These are phyloP conservation scores for Calidris pygmaea DNA, from an alignment of 2,113 vertebrate species.

Conservation along the genomic window DNA sequence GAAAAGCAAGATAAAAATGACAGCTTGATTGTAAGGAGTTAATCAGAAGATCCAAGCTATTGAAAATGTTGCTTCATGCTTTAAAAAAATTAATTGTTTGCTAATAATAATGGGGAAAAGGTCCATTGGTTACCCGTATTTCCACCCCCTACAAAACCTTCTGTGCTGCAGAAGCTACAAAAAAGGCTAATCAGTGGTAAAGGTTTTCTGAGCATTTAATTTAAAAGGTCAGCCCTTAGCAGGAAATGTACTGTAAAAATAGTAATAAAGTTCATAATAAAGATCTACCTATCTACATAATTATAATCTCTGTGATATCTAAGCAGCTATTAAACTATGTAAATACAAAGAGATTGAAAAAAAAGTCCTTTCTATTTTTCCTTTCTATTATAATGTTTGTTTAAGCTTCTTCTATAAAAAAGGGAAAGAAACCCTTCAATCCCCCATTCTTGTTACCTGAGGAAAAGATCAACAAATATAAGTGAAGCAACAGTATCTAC, in stretches of 20 bases:
- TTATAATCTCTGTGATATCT: not conserved
- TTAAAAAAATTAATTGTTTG: not conserved
- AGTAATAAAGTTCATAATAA: not conserved
- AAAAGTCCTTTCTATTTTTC: not conserved
- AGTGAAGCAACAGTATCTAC: not conserved
- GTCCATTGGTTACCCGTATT: not conserved
- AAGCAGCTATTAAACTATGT: not conserved
- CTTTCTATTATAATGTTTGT: not conserved
- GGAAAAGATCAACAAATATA: not conserved
- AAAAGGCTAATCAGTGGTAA: not conserved
- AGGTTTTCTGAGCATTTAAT: not conserved
- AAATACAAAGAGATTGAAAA: not conserved
- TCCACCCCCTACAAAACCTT: not conserved
- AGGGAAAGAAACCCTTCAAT: not conserved
- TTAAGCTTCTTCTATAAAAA: not conserved
- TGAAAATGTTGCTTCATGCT: not conserved
- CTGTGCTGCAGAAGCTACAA: not conserved
- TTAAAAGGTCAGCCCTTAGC: not conserved
- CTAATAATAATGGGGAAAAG: not conserved
- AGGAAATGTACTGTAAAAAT: not conserved
- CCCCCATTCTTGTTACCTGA: not conserved
- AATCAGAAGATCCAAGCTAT: not conserved
- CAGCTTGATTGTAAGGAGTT: not conserved
- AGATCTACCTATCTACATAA: not conserved
- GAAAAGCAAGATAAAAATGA: not conserved